These are phyloP conservation scores for Chromobotia macracanthus DNA, from an alignment of 2,797 vertebrate species.

Conservation along the genomic window DNA sequence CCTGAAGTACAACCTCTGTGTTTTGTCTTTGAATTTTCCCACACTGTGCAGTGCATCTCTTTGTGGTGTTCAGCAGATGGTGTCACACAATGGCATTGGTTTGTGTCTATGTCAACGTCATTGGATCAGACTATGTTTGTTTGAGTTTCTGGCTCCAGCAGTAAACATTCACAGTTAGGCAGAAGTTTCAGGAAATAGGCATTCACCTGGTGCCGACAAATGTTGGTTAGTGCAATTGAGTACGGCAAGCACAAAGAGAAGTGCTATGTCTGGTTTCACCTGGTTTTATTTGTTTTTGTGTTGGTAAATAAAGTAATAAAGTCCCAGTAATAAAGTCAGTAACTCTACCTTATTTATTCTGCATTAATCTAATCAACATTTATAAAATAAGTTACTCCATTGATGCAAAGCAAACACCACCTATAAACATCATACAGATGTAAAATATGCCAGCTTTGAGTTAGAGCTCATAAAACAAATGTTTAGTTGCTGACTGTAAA, in stretches of 20 bases:
- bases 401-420: neutral
- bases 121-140: slow-evolving; percentile 20
- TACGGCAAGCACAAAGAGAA: neutral
- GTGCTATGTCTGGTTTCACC: neutral
- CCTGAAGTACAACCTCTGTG: neutral
- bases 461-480: neutral
- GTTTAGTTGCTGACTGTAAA: neutral
- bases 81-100: slow-evolving; percentile 4
- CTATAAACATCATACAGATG: neutral
- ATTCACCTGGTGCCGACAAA: slow-evolving; percentile 1
- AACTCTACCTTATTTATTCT: too few species aligned
- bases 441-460: neutral
- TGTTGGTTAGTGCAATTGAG: neutral
- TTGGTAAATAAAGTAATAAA: too few species aligned
- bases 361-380: neutral
- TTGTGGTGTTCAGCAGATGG: slow-evolving; percentile 32
- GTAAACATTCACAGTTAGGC: slow-evolving; percentile 25
- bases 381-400: too few species aligned
- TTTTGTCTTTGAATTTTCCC: slow-evolving; percentile 17
- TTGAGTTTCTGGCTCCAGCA: slow-evolving; percentile 7
- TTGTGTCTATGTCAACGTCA: slow-evolving; percentile 2
- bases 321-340: too few species aligned
- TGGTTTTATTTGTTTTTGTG: too few species aligned
- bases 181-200: slow-evolving; percentile 5
- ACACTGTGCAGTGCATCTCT: neutral